phyloP scores from a whole-genome alignment of 2,888 invertebrate genomes.

The Tineola bisselliella region DNA sequence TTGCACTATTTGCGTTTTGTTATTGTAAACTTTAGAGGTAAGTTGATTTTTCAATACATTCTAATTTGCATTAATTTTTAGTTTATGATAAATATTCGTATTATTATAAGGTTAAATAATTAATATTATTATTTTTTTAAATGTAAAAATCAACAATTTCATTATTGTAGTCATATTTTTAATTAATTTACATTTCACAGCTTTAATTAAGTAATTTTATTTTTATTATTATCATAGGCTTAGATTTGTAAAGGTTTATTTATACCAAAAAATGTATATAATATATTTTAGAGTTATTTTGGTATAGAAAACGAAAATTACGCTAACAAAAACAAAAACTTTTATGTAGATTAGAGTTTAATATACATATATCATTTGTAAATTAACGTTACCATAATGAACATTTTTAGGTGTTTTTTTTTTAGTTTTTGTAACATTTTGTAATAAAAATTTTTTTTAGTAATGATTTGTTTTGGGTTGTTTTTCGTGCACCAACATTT shows the following conservation, averaged over 20 bases:
- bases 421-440: slow-evolving; percentile 28
- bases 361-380: neutral
- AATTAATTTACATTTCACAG: slow-evolving; percentile 47
- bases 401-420: slow-evolving; percentile 13
- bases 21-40: neutral
- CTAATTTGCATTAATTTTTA: no score
- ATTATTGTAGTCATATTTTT: slow-evolving; percentile 52
- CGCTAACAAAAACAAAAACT: slow-evolving; percentile 51
- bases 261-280: slow-evolving; percentile 63
- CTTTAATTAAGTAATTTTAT: slow-evolving; percentile 52
- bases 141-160: slow-evolving; percentile 33
- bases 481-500: slow-evolving; percentile 11
- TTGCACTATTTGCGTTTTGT: neutral
- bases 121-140: neutral
- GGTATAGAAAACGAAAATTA: slow-evolving; percentile 49
- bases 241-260: slow-evolving; percentile 48
- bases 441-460: slow-evolving; percentile 10
- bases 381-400: slow-evolving; percentile 21
- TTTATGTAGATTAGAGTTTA: slow-evolving; percentile 43
- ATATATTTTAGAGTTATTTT: slow-evolving; percentile 50
- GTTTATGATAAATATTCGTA: neutral
- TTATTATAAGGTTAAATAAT: neutral
- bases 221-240: slow-evolving; percentile 12
- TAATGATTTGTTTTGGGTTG: neutral
- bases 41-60: neutral